phyloP scores from a whole-genome alignment of 2,888 invertebrate genomes.

The Stramonita haemastoma region DNA sequence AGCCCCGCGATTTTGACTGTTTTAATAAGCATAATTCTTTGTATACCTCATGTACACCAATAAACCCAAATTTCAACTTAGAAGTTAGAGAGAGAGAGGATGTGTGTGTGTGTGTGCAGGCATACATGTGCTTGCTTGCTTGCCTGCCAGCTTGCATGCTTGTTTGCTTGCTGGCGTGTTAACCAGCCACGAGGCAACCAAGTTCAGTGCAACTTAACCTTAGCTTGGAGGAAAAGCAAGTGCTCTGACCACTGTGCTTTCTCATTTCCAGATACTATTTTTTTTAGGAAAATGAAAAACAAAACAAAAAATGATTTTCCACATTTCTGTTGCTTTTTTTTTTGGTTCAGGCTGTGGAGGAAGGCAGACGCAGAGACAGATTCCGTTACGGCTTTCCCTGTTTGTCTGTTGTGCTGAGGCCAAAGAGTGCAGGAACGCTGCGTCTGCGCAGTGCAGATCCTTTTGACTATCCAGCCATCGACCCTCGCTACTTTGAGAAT shows the following conservation, averaged over 20 bases:
- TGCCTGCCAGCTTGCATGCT: not conserved
- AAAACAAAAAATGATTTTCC: not conserved
- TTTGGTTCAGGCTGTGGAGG: slow-evolving; percentile 37
- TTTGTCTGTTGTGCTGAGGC: slow-evolving; percentile 65
- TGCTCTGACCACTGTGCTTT: too few relatives aligned
- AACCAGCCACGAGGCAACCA: not conserved
- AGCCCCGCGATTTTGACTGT: too few relatives aligned
- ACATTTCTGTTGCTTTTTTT: not conserved
- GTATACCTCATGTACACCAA: too few relatives aligned
- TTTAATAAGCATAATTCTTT: too few relatives aligned
- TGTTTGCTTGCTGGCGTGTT: not conserved
- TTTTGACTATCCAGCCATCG: slow-evolving; percentile 87
- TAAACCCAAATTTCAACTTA: too few relatives aligned
- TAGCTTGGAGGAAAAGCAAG: too few relatives aligned
- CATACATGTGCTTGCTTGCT: not conserved
- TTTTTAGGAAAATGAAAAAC: too few relatives aligned
- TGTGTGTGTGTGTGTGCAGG: too few relatives aligned
- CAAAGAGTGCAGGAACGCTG: slow-evolving; percentile 88
- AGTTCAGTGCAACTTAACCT: too few relatives aligned
- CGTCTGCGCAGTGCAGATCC: slow-evolving; percentile 87
- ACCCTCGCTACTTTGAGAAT: slow-evolving; percentile 90
- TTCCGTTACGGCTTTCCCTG: slow-evolving; percentile 65
- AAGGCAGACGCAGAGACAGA: slow-evolving; percentile 20
- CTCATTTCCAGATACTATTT: too few relatives aligned
- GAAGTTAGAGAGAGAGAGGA: too few relatives aligned